Percentiles rank a stretch among this genome's conserved stretches.
Evolutionary conservation across 1,140 invertebrate species (phyloP).

Genomic region (Choristoneura fumiferana): DNA sequence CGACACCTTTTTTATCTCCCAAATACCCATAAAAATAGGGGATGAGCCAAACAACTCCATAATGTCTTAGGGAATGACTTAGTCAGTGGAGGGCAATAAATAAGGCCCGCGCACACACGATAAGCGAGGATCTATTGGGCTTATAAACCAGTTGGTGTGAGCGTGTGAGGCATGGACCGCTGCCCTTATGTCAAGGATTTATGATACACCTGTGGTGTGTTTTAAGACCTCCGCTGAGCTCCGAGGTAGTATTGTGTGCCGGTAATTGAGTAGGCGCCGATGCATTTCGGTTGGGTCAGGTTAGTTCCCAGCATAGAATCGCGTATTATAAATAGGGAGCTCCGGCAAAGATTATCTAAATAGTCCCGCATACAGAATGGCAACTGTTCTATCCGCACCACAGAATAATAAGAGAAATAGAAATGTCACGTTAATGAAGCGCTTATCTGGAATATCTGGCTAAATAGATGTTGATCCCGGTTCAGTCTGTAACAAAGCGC

Average conservation of each 20-base stretch:
- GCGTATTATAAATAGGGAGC: too few relatives aligned
- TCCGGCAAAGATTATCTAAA: too few relatives aligned
- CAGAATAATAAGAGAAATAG: too few relatives aligned
- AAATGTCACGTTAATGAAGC: too few relatives aligned
- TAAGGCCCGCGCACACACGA: constrained; percentile 19
- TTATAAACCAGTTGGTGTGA: constrained; percentile 22
- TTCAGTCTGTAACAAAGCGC: too few relatives aligned
- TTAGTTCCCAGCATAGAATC: too few relatives aligned
- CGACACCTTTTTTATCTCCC: constrained; percentile 15
- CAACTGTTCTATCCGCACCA: too few relatives aligned
- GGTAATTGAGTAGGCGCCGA: neutral
- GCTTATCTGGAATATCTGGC: too few relatives aligned
- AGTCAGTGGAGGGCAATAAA: constrained; percentile 24
- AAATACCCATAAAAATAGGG: constrained; percentile 21
- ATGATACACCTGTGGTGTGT: constrained; percentile 24
- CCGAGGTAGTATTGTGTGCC: neutral
- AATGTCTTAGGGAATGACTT: constrained; percentile 21
- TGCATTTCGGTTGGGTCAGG: too few relatives aligned
- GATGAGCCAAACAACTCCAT: constrained; percentile 28
- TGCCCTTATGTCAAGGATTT: constrained; percentile 18
- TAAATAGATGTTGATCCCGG: too few relatives aligned
- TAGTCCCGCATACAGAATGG: too few relatives aligned
- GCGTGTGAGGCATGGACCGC: constrained; percentile 4
- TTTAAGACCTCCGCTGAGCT: constrained; percentile 10
- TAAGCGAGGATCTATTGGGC: constrained; percentile 27